Evolutionary conservation across 2,888 invertebrate species (phyloP), one percentile per base, ranked within the genome.

Genomic region (Ophioninae sp.): DNA sequence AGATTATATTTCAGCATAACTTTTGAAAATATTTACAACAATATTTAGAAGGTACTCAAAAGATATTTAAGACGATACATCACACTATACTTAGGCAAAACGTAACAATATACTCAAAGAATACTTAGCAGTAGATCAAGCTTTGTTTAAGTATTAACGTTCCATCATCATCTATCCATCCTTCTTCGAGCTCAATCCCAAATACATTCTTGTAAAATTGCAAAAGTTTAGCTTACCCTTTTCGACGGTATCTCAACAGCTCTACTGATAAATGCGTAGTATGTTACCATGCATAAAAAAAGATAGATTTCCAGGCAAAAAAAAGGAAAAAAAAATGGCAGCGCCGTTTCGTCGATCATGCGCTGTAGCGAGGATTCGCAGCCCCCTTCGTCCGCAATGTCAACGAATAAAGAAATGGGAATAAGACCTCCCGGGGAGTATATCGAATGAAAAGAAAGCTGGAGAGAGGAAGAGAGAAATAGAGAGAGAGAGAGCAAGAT

Each of bases 311-410:
- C 61, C 63, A 77, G 73, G 20, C 56, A 76, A 64, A 58, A 73
- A 71, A 84, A 81, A 65, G 58, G n/a, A n/a, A 30, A 30, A 30
- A 2, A 79, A 84, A 84, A 84, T 81, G 83, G 81, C 74, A 78
- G 65, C 23, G 58, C 58, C 58, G 9, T 23, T 51, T 51, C 10
- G 23, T 65, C 61, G 59, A 39, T 68, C 56, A 56, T 67, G 39
- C 65, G 74, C 51, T 71, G 23, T 63, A 65, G 65, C 59, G 61
- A 65, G 81, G 51, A 8, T 41, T 30, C 51, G 37, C 10, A 71
- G 51, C 23, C 73, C 69, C 39, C 81, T 58, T 61, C 63, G 39
- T 20, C 68, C 39, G 23, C 30, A 41, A 41, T 22, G 37, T 65
- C 30, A 51, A 13, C n/a, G 56, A 76, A 69, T 65, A 77, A 80